Base-by-base conservation (phyloP, 2,113 vertebrate genomes). In the Sander vitreus region DNA sequence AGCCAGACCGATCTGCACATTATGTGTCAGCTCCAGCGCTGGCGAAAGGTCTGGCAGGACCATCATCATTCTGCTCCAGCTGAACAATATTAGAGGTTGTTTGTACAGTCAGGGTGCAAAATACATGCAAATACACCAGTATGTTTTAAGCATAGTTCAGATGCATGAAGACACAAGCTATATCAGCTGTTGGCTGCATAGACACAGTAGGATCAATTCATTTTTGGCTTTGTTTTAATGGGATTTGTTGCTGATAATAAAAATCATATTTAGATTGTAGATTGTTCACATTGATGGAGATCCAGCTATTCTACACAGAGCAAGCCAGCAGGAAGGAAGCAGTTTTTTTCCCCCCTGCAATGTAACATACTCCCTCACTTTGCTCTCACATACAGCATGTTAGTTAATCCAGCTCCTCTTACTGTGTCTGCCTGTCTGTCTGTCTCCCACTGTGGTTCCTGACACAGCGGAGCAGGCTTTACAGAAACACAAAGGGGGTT, bases 401-500 rank as follows among this genome's bases (percentile, higher is more conserved):
- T 63, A 19, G 81, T 81, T 85, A 73, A 86, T 81, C 78, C 81
- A 65, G 81, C 73, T 70, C 27, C 14, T 72, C 8, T 69, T 33
- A 70, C 57, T 85, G 16, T 59, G 59, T 50, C 39, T 85, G 51
- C 68, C 25, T 86, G 47, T 76, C 54, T 63, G 51, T 81, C 39
- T 76, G 57, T 80, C 54, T 81, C 80, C 59, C 27, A 21, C 80
- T 55, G 75, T 36, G 73, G 19, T 23, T 89, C 63, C 83, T 78
- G 80, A 69, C 79, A 16, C 65, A 30, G 59, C 86, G 78, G 83
- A 83, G 78, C 53, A 68, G 73, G 88, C 76, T 92, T 89, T 91
- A 73, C 83, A 80, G 75, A 81, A 80, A 89, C 62, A 89, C 78
- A 79, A 74, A 86, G 76, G 54, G 53, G 78, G 74, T 89, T 86